These are phyloP conservation scores for Melitaea cinxia DNA, from an alignment of 1,140 invertebrate genomes.

Conservation along the genomic window DNA sequence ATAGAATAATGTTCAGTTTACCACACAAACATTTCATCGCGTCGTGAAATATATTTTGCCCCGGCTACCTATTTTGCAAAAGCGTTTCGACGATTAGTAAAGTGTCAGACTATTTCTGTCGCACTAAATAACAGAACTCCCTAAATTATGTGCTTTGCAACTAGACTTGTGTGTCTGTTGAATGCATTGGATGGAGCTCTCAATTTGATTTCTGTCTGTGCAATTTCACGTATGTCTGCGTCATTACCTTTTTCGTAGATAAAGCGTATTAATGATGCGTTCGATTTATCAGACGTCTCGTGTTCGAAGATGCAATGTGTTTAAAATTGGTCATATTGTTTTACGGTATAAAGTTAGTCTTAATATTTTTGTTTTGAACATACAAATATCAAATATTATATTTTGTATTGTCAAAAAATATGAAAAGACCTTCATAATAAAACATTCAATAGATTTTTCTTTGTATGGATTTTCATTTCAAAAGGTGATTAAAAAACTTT, in stretches of 20 bases:
- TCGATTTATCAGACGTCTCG: neutral
- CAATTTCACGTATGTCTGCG: slow-evolving; percentile 3
- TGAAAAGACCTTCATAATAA: no score
- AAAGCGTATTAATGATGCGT: neutral
- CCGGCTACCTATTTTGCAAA: slow-evolving; percentile 44
- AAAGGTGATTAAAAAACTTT: no score
- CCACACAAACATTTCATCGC: slow-evolving; percentile 44
- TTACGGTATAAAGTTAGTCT: neutral
- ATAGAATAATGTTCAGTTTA: slow-evolving; percentile 42
- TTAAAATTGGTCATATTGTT: neutral
- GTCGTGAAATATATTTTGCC: slow-evolving; percentile 44
- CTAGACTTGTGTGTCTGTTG: slow-evolving; percentile 4
- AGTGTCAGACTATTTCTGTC: slow-evolving; percentile 44
- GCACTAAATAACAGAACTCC: slow-evolving; percentile 33
- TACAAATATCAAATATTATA: no score
- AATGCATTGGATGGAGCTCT: slow-evolving; percentile 3
- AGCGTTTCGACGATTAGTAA: slow-evolving; percentile 46
- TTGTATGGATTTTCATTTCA: no score
- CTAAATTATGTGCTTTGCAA: slow-evolving; percentile 35
- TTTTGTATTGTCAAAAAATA: no score
- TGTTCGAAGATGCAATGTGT: neutral
- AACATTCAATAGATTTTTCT: no score
- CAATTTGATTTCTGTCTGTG: slow-evolving; percentile 13
- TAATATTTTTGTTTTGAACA: no score
- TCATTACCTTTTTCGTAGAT: neutral